phyloP scores from a whole-genome alignment of 2,113 vertebrate species.

The Aegotheles bennettii region DNA sequence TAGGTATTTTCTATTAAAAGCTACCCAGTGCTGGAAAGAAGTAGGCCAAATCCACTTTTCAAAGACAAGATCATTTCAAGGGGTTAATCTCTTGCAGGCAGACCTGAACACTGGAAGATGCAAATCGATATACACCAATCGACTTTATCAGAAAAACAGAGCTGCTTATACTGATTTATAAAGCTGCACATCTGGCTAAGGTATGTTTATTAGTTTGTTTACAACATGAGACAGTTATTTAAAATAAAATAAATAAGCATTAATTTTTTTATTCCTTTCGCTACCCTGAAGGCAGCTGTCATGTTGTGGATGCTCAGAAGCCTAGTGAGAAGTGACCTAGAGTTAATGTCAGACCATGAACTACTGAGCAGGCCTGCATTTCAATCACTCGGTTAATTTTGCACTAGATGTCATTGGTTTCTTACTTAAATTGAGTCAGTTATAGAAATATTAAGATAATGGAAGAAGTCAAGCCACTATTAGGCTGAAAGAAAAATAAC shows the following conservation, averaged over 20 bases:
- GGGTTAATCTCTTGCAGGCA: background rate
- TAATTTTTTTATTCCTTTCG: background rate
- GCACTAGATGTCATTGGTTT: background rate
- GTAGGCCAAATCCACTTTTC: background rate
- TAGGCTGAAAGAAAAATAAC: background rate
- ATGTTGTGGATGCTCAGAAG: background rate
- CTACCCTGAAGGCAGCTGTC: background rate
- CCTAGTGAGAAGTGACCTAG: background rate
- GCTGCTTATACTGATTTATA: background rate
- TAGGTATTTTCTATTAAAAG: background rate
- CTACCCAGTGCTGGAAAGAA: background rate
- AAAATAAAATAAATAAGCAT: background rate
- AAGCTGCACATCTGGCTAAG: background rate
- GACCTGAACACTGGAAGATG: background rate
- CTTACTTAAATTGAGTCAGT: background rate
- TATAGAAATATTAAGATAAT: background rate
- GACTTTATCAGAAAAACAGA: background rate
- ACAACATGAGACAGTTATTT: background rate
- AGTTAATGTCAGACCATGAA: background rate
- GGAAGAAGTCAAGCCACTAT: background rate
- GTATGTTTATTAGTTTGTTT: background rate
- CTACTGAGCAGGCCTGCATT: background rate
- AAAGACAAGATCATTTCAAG: background rate
- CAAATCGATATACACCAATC: background rate
- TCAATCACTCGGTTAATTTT: background rate